Conservation (phyloP, 2,888 invertebrate species). For the Noctuana brunneofusca region DNA sequence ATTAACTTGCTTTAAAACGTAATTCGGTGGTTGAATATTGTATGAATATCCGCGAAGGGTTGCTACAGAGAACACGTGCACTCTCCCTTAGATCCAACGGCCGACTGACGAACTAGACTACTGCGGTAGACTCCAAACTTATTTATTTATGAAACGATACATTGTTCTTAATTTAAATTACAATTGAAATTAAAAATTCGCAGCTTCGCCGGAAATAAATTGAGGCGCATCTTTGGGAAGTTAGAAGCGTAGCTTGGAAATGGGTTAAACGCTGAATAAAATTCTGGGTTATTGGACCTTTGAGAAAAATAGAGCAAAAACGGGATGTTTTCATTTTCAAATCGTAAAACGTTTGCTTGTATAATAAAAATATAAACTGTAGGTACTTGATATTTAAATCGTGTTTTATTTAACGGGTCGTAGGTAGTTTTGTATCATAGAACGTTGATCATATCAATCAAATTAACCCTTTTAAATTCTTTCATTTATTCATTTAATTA, state of each 20-base stretch:
- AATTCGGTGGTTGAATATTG: slow-evolving; percentile 28
- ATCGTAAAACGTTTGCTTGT: too few relatives aligned
- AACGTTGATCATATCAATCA: too few relatives aligned
- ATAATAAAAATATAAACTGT: too few relatives aligned
- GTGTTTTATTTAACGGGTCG: too few relatives aligned
- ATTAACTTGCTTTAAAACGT: slow-evolving; percentile 22
- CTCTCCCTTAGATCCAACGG: slow-evolving; percentile 11
- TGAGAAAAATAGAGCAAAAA: too few relatives aligned
- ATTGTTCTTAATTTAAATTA: slow-evolving; percentile 32
- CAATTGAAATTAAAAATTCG: slow-evolving; percentile 32
- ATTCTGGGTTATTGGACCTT: slow-evolving; percentile 25
- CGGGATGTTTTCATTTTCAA: too few relatives aligned
- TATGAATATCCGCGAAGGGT: slow-evolving; percentile 24
- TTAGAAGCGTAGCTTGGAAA: neutral
- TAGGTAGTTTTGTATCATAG: too few relatives aligned
- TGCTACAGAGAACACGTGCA: neutral
- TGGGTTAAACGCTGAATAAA: slow-evolving; percentile 6
- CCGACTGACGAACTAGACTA: slow-evolving; percentile 25
- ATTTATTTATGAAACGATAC: slow-evolving; percentile 35
- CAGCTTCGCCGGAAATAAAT: slow-evolving; percentile 7
- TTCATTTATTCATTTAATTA: too few relatives aligned
- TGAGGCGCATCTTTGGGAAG: neutral
- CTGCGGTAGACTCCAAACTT: slow-evolving; percentile 30
- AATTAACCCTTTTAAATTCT: too few relatives aligned
- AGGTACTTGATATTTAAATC: too few relatives aligned